A percentile compares a stretch with the other conserved stretches of the same genome.
Conservation (phyloP, 2,888 invertebrate genomes). For the Pyrgus malvae region DNA sequence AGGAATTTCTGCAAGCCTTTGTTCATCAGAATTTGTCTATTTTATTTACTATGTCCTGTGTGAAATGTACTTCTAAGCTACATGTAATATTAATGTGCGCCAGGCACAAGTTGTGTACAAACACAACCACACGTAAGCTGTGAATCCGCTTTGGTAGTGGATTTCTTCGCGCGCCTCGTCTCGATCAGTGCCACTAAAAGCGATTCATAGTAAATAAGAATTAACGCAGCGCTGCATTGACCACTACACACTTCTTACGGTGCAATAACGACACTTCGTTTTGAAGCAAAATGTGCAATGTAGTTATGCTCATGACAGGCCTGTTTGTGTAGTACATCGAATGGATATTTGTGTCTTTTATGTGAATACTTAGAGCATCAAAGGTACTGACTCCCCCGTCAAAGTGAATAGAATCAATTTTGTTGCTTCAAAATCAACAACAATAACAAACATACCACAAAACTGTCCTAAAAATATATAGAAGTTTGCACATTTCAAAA, state of each 20-base stretch:
- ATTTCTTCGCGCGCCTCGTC: constrained; percentile 50
- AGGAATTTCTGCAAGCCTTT: too few relatives aligned
- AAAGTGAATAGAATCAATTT: too few relatives aligned
- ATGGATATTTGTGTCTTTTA: background rate
- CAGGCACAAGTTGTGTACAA: constrained; percentile 1
- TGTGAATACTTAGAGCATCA: too few relatives aligned
- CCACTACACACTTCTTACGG: constrained; percentile 74
- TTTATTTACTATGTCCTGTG: too few relatives aligned
- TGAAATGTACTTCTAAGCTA: too few relatives aligned
- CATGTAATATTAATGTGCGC: background rate
- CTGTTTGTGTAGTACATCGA: background rate
- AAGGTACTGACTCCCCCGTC: too few relatives aligned
- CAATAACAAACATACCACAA: too few relatives aligned
- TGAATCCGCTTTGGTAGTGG: constrained; percentile 52
- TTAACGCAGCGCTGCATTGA: constrained; percentile 74
- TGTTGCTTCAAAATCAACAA: too few relatives aligned
- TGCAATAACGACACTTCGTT: constrained; percentile 31
- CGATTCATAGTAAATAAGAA: constrained; percentile 78
- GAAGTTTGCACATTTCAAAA: too few relatives aligned
- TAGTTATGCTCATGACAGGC: background rate
- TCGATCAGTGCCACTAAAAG: constrained; percentile 68
- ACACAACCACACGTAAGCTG: constrained; percentile 37
- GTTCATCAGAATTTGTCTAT: too few relatives aligned
- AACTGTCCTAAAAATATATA: too few relatives aligned
- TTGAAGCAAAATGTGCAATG: background rate